Percentiles rank a stretch among this genome's conserved stretches.
phyloP scores from a whole-genome alignment of 2,113 vertebrate species.

The Lates calcarifer region DNA sequence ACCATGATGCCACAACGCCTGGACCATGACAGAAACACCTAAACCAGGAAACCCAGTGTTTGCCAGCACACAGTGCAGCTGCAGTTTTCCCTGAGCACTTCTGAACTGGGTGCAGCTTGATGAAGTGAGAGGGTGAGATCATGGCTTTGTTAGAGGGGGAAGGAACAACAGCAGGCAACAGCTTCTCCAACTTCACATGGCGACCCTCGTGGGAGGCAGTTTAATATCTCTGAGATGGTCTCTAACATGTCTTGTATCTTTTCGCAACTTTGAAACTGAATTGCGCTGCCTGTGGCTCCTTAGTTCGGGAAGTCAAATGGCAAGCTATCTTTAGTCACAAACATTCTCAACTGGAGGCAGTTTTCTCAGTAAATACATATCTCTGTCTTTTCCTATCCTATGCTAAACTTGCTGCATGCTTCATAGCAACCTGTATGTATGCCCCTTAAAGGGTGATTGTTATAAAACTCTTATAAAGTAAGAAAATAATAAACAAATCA shows the following conservation, averaged over 20 bases:
- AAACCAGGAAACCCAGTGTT: slow-evolving; percentile 35
- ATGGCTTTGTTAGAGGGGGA: slow-evolving; percentile 74
- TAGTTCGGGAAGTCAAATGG: slow-evolving; percentile 25
- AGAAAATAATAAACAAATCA: slow-evolving; percentile 75
- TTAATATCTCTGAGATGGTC: not conserved
- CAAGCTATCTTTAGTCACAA: slow-evolving; percentile 4
- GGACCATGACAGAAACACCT: slow-evolving; percentile 17
- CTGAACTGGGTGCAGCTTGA: slow-evolving; percentile 75
- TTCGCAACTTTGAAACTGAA: slow-evolving; percentile 3
- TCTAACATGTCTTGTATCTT: not conserved
- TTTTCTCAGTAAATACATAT: slow-evolving; percentile 31
- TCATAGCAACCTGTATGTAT: slow-evolving; percentile 48
- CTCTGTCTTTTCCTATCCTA: not conserved
- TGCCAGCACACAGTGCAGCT: slow-evolving; percentile 73
- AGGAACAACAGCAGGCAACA: slow-evolving; percentile 4
- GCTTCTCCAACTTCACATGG: slow-evolving; percentile 36
- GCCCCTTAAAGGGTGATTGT: slow-evolving; percentile 70
- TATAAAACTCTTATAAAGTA: slow-evolving; percentile 73
- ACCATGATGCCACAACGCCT: slow-evolving; percentile 22
- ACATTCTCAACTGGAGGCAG: slow-evolving; percentile 49
- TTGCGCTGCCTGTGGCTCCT: slow-evolving; percentile 7
- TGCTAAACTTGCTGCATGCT: slow-evolving; percentile 38
- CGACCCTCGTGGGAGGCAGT: not conserved
- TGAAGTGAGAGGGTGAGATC: slow-evolving; percentile 55
- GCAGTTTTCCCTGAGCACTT: slow-evolving; percentile 86